Conservation (phyloP, 2,888 invertebrate genomes). For the Parasteatoda lunata region DNA sequence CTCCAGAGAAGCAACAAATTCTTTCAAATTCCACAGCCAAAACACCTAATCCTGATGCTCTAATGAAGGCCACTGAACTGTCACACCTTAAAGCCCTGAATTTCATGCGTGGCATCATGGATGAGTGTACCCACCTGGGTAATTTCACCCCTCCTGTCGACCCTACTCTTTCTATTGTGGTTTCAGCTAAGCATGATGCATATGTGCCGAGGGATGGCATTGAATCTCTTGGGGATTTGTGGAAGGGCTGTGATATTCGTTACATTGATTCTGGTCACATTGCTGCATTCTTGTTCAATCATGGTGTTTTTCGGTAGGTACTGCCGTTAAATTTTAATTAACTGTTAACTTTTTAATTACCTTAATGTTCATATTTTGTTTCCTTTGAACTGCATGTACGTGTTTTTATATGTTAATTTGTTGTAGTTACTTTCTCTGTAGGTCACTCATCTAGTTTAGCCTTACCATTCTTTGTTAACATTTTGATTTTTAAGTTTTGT, state of each 20-base stretch:
- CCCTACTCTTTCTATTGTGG: slow-evolving; percentile 90
- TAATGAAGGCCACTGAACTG: slow-evolving; percentile 25
- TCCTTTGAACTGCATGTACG: no score
- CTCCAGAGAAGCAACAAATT: background rate
- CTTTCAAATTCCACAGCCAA: background rate
- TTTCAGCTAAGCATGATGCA: slow-evolving; percentile 82
- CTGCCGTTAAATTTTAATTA: background rate
- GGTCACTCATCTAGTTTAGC: background rate
- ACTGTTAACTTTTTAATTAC: background rate
- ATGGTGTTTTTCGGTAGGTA: slow-evolving; percentile 88
- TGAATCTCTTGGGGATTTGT: slow-evolving; percentile 87
- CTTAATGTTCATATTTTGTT: background rate
- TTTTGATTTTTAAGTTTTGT: no score
- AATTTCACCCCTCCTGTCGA: slow-evolving; percentile 91
- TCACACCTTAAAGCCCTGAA: slow-evolving; percentile 77
- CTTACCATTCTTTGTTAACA: background rate
- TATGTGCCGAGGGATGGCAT: slow-evolving; percentile 91
- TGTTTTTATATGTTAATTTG: background rate
- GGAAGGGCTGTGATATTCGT: slow-evolving; percentile 93
- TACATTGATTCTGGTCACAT: slow-evolving; percentile 90
- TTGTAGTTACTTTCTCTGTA: background rate
- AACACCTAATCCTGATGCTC: background rate
- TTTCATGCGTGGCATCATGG: slow-evolving; percentile 98
- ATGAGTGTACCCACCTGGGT: slow-evolving; percentile 96
- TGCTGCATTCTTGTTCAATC: slow-evolving; percentile 88